Base-by-base conservation (phyloP, 2,888 invertebrate genomes). In the Eudasyphora cyanicolor region DNA sequence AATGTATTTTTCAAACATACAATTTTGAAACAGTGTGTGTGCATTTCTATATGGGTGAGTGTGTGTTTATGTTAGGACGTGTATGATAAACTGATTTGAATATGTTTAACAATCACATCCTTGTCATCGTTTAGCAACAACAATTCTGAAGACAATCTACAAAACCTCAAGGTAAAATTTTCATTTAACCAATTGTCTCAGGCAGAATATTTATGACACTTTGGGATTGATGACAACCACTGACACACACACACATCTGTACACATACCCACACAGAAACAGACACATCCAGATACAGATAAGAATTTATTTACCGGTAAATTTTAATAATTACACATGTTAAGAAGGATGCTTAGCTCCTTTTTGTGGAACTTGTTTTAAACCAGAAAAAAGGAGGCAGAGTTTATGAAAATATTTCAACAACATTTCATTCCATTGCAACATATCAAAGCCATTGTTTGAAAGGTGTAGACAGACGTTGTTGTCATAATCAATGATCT, bases 131-230 rank as follows among this genome's bases (percentile, higher is more conserved):
- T 51, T 71, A 71, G 8, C 71, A 71, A 35, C 32, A 71, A 35
- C 32, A 71, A 35, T 21, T 71, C 35, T 19, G 54, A 35, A 71
- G 35, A 17, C 51, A 71, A 71, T 51, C 51, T 51, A 54, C 27
- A 29, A 71, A 54, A 71, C 71, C 71, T 54, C 29, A 71, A 71
- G 71, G 71, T 54, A 71, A 71, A 29, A 71, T 51, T 32, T 71
- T 35, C 27, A 71, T 71, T 71, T 32, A 71, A 71, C 35, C 71
- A 54, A 51, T 71, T 71, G 71, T 71, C 35, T 71, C 21, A 54
- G 51, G 14, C 71, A 71, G 51, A 71, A 32, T 51, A 71, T 71
- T 71, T 71, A 71, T 71, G 71, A 71, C 71, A 71, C 54, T 71
- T 71, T 24, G 70, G 70, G 29, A 29, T 70, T 70, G 71, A 51